These are phyloP conservation scores for Argyrosomus regius DNA, from an alignment of 2,797 vertebrate genomes.

Conservation along the genomic window DNA sequence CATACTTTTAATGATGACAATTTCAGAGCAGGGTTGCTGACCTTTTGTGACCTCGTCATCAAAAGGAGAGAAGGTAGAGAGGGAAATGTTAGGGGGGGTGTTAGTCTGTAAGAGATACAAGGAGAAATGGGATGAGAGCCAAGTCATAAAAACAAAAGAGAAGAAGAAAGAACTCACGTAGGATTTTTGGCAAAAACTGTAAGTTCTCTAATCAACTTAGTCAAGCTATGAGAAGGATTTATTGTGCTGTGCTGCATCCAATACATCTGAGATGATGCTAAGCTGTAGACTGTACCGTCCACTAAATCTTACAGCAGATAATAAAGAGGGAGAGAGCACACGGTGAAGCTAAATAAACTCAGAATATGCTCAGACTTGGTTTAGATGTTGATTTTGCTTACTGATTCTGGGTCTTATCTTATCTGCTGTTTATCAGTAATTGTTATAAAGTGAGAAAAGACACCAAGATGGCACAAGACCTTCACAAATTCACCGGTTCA, in stretches of 20 bases:
- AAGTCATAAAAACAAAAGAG: constrained; percentile 14
- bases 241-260: neutral
- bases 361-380: neutral
- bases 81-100: neutral
- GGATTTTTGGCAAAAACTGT: neutral
- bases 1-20: constrained; percentile 54
- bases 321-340: neutral
- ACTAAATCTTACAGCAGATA: neutral
- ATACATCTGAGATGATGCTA: neutral
- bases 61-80: neutral
- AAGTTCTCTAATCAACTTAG: neutral
- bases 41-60: constrained; percentile 51
- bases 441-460: neutral
- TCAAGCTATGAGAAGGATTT: constrained; percentile 20
- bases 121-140: constrained; percentile 9
- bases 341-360: neutral
- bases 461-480: neutral
- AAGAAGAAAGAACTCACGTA: neutral
- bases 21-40: constrained; percentile 37
- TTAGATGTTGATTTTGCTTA: neutral
- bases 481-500: no score
- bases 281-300: neutral
- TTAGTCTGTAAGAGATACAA: constrained; percentile 9
- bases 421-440: neutral
- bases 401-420: neutral